Evolutionary conservation across 92 coral and sea anemone genomes (phyloP).

Genomic region (Diadumene lineata): DNA sequence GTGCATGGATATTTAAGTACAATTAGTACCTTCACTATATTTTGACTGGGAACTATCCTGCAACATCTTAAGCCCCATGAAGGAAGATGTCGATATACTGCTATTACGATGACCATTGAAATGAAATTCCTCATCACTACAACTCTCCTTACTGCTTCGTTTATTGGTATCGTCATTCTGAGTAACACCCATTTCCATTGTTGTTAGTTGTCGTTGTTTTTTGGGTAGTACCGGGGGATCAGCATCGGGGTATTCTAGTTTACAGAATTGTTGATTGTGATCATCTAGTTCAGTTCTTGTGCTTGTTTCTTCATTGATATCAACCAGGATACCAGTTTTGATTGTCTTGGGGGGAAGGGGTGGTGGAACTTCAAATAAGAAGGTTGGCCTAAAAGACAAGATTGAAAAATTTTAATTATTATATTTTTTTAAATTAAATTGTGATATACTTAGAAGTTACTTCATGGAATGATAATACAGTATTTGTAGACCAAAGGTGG

Average conservation of each 20-base stretch:
- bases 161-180: constrained; percentile 10
- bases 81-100: constrained; percentile 21
- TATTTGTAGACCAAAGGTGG: no score
- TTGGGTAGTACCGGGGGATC: constrained; percentile 37
- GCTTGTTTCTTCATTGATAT: constrained; percentile 34
- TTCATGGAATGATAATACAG: no score
- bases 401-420: no score
- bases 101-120: constrained; percentile 23
- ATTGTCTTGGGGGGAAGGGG: constrained; percentile 38
- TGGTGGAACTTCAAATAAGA: constrained; percentile 39
- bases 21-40: constrained; percentile 35
- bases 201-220: constrained; percentile 17
- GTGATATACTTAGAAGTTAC: no score
- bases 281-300: no score
- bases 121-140: not conserved
- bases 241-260: constrained; percentile 25
- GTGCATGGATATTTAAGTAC: no score
- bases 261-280: not conserved
- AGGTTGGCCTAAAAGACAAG: not conserved
- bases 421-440: no score
- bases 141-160: constrained; percentile 2
- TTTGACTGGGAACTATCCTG: constrained; percentile 19
- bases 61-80: constrained; percentile 46
- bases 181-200: constrained; percentile 18
- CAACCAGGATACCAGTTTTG: constrained; percentile 53